A percentile compares a stretch with the other conserved stretches of the same genome.
Evolutionary conservation across 2,888 invertebrate species (phyloP).

Genomic region (Xiphydria camelus): DNA sequence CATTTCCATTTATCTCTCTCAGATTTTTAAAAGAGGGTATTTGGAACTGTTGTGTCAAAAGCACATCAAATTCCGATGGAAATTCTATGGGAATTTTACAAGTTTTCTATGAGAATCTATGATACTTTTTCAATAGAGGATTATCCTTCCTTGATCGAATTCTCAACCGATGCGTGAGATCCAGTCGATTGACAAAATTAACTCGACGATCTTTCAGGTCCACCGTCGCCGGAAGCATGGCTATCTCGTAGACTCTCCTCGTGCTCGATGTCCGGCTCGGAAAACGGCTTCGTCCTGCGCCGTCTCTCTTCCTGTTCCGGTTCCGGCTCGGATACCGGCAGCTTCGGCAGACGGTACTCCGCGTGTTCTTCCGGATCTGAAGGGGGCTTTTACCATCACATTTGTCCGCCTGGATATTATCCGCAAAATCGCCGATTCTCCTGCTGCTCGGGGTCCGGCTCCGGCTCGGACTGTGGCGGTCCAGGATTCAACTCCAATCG

Average conservation of each 20-base stretch:
- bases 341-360: slow-evolving; percentile 43
- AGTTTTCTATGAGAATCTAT: too few species aligned
- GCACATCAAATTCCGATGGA: too few species aligned
- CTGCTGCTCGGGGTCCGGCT: slow-evolving; percentile 45
- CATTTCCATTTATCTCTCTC: too few species aligned
- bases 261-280: slow-evolving; percentile 67
- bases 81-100: too few species aligned
- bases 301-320: slow-evolving; percentile 61
- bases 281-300: slow-evolving; percentile 58
- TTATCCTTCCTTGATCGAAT: too few species aligned
- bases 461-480: slow-evolving; percentile 54
- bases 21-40: too few species aligned
- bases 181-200: too few species aligned
- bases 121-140: too few species aligned
- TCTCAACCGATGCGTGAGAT: too few species aligned
- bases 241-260: slow-evolving; percentile 69
- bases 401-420: slow-evolving; percentile 38
- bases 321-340: slow-evolving; percentile 43
- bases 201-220: slow-evolving; percentile 62
- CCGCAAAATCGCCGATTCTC: slow-evolving; percentile 45
- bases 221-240: slow-evolving; percentile 69
- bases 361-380: slow-evolving; percentile 50
- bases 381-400: slow-evolving; percentile 36
- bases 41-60: too few species aligned
- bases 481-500: slow-evolving; percentile 47